Conservation (phyloP, 2,797 vertebrate species). For the Mormyrus hasselquistii region DNA sequence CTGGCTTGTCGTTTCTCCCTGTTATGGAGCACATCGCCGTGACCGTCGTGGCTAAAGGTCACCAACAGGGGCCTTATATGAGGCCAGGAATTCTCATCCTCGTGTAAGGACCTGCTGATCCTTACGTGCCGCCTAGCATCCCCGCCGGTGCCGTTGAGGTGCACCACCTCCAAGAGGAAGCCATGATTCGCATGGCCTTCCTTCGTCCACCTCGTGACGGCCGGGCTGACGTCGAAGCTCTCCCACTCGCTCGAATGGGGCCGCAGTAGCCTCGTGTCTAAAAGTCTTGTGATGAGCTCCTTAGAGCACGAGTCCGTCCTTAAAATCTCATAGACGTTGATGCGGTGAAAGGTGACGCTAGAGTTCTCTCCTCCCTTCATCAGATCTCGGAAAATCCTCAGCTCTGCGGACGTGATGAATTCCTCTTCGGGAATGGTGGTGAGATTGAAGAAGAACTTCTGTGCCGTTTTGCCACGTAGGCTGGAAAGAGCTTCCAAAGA, state of each 20-base stretch:
- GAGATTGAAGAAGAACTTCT: constrained; percentile 96
- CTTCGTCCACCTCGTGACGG: constrained; percentile 83
- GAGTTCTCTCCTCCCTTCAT: constrained; percentile 33
- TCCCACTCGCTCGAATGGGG: constrained; percentile 91
- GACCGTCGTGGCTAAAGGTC: constrained; percentile 90
- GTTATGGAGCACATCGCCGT: constrained; percentile 74
- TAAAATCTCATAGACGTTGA: constrained; percentile 98
- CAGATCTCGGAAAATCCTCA: constrained; percentile 90
- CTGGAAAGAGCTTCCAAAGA: constrained; percentile 86
- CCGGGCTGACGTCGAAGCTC: constrained; percentile 93
- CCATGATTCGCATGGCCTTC: constrained; percentile 85
- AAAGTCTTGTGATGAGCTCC: constrained; percentile 81
- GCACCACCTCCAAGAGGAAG: constrained; percentile 89
- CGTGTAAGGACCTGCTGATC: constrained; percentile 91
- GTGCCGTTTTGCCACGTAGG: constrained; percentile 77
- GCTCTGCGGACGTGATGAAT: constrained; percentile 88
- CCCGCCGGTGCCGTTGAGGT: constrained; percentile 54
- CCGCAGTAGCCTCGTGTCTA: constrained; percentile 92
- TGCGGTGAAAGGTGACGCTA: constrained; percentile 77
- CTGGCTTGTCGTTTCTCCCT: constrained; percentile 83
- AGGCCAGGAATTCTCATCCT: constrained; percentile 82
- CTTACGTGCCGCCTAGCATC: constrained; percentile 76
- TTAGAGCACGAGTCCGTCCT: constrained; percentile 65
- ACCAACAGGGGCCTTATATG: constrained; percentile 88
- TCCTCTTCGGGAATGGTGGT: constrained; percentile 85